Evolutionary conservation across 30 jellyfish, hydroid and myxozoan genomes (phyloP).

Genomic region (Cassiopea andromeda): DNA sequence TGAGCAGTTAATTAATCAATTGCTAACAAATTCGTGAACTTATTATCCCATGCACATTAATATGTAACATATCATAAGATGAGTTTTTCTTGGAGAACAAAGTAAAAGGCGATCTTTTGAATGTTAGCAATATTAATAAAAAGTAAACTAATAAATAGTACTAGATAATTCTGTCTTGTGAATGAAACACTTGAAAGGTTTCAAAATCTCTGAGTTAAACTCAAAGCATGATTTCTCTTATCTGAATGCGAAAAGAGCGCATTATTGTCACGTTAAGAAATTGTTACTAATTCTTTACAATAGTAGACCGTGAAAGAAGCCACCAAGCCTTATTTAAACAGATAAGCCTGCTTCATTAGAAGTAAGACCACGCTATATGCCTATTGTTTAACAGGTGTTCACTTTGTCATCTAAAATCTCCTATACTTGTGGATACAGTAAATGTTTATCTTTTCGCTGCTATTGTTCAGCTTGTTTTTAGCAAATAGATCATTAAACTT

Average conservation of each 20-base stretch:
- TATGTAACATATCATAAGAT: too few species aligned
- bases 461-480: background rate
- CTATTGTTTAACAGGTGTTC: constrained; percentile 21
- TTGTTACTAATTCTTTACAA: background rate
- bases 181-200: too few species aligned
- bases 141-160: too few species aligned
- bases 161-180: too few species aligned
- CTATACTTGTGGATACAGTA: constrained; percentile 9
- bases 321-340: constrained; percentile 5
- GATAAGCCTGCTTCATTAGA: constrained; percentile 3
- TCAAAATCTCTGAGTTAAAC: too few species aligned
- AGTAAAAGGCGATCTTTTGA: too few species aligned
- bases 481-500: background rate
- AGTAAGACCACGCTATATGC: constrained; percentile 21
- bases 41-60: too few species aligned
- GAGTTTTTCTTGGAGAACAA: too few species aligned
- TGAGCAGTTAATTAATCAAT: too few species aligned
- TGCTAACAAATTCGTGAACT: too few species aligned
- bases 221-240: background rate
- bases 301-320: background rate
- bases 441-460: constrained; percentile 9
- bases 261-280: background rate
- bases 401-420: constrained; percentile 14
- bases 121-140: too few species aligned
- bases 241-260: background rate